Evolutionary conservation across 1,140 invertebrate species (phyloP).

Genomic region (Prorops nasuta): DNA sequence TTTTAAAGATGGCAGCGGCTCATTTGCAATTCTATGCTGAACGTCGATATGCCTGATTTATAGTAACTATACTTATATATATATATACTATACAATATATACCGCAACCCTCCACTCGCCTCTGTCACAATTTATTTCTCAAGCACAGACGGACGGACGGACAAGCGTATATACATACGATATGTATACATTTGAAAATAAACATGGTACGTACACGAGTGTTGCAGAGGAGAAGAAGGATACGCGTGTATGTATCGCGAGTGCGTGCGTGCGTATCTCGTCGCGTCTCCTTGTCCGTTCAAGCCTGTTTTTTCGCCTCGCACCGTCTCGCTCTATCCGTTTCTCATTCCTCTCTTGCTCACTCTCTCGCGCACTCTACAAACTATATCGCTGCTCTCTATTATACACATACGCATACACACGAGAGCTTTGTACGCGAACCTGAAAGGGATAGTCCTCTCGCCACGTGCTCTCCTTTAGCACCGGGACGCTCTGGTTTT

Average conservation of each 20-base stretch:
- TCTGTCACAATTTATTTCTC: neutral
- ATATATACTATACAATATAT: neutral
- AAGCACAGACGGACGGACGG: neutral
- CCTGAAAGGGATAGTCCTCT: slow-evolving; percentile 17
- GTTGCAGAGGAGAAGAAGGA: too few relatives aligned
- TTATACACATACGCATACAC: slow-evolving; percentile 7
- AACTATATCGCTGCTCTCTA: too few relatives aligned
- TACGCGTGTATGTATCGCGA: too few relatives aligned
- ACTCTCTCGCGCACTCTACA: too few relatives aligned
- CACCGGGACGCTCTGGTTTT: too few relatives aligned
- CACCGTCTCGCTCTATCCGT: too few relatives aligned
- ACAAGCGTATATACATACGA: neutral
- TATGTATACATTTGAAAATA: neutral
- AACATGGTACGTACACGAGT: too few relatives aligned
- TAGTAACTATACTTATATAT: slow-evolving; percentile 50
- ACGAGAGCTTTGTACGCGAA: slow-evolving; percentile 6
- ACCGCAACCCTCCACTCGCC: neutral
- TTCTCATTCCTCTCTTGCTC: too few relatives aligned
- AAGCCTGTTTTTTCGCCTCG: too few relatives aligned
- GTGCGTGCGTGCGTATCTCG: too few relatives aligned
- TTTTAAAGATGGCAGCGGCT: slow-evolving; percentile 53
- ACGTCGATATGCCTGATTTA: slow-evolving; percentile 57
- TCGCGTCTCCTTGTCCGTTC: too few relatives aligned
- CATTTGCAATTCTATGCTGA: slow-evolving; percentile 57
- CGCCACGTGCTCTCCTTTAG: too few relatives aligned